Conservation (phyloP, 2,888 invertebrate species). For the Nebria brevicollis region DNA sequence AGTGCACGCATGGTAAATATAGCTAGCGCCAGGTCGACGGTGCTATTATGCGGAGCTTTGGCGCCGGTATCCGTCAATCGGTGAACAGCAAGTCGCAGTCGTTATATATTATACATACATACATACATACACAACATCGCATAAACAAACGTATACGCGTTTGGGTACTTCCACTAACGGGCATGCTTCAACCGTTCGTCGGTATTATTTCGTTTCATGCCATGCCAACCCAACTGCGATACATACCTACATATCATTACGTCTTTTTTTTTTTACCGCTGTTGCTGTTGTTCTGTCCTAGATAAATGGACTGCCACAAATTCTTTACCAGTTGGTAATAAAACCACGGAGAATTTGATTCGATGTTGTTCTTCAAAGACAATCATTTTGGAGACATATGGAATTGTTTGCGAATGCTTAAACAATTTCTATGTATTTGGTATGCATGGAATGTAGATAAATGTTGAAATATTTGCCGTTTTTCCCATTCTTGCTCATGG, state of each 20-base stretch:
- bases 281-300: neutral
- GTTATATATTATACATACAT: neutral
- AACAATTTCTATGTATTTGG: too few species aligned
- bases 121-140: neutral
- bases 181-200: neutral
- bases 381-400: too few species aligned
- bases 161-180: neutral
- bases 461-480: neutral
- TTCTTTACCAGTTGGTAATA: neutral
- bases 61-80: slow-evolving; percentile 29
- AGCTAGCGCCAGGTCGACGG: slow-evolving; percentile 16
- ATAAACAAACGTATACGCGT: neutral
- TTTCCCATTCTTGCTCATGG: neutral
- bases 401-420: too few species aligned
- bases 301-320: neutral
- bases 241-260: neutral
- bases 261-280: neutral
- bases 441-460: neutral
- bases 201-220: neutral
- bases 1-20: slow-evolving; percentile 16
- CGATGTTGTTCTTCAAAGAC: neutral
- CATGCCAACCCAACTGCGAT: neutral
- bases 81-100: neutral
- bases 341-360: neutral
- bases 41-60: slow-evolving; percentile 17